A percentile compares a stretch with the other conserved stretches of the same genome.
These are phyloP conservation scores for Melanotaenia nigrans DNA, from an alignment of 2,797 vertebrate genomes.

Conservation along the genomic window DNA sequence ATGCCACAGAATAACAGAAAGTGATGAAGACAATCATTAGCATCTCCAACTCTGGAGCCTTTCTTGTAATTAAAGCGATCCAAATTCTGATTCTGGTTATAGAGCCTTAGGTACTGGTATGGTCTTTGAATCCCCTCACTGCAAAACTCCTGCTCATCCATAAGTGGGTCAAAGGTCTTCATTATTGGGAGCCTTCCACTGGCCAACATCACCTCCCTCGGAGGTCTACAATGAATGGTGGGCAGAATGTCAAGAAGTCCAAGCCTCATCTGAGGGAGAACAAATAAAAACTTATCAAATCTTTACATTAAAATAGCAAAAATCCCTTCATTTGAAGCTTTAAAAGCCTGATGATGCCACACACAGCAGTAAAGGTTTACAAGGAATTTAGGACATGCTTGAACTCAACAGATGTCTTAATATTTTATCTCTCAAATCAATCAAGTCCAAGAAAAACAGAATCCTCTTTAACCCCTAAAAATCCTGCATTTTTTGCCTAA, in stretches of 20 bases:
- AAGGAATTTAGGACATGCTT: neutral
- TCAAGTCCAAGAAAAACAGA: too few species aligned
- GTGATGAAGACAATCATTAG: conserved; percentile 75
- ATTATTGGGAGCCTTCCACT: neutral
- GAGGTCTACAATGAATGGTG: conserved; percentile 78
- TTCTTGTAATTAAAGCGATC: conserved; percentile 76
- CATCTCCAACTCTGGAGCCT: conserved; percentile 52
- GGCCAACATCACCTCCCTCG: conserved; percentile 68
- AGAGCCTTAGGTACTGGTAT: conserved; percentile 81
- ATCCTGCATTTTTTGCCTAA: too few species aligned
- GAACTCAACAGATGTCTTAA: neutral
- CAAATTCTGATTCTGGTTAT: conserved; percentile 60
- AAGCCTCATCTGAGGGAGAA: conserved; percentile 58
- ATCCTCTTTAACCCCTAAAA: too few species aligned
- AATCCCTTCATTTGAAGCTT: neutral
- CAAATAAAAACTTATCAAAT: conserved; percentile 14
- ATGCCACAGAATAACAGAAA: conserved; percentile 79
- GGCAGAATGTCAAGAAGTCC: conserved; percentile 82
- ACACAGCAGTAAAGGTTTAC: neutral
- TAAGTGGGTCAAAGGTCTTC: conserved; percentile 72
- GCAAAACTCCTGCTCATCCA: conserved; percentile 76
- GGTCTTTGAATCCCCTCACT: conserved; percentile 83
- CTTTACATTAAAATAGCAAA: accelerated
- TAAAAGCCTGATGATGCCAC: neutral
- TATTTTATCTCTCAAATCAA: too few species aligned